Base-by-base conservation (phyloP, 2,888 invertebrate species). In the Argynnis bischoffii region DNA sequence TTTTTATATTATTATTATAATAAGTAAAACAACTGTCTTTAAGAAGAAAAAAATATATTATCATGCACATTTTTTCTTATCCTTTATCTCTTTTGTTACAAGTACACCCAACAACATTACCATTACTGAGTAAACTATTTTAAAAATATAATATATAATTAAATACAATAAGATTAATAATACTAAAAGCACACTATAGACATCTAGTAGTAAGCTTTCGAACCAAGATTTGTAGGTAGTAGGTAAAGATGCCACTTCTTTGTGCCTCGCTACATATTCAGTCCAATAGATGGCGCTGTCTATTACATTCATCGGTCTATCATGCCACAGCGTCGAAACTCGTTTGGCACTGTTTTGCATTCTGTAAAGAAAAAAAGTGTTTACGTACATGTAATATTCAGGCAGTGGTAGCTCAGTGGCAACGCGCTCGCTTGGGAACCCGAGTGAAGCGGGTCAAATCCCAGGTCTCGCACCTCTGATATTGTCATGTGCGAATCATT, bases 261-360 rank as follows among this genome's bases (percentile, higher is more conserved):
- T 86, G 74, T 94, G 89, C 55, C 93, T 88, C 5, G 93, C 93
- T 61, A 94, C 94, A 77, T 94, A 94, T 83, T 95, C 95, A 0
- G 94, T 92, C 95, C 95, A 95, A 79, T 93, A 95, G 78, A 94
- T 89, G 76, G 95, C 94, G 74, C 93, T 94, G 50, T 95, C 94
- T 81, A 94, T 81, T 1, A 94, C 93, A 3, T 92, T 83, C 73
- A 92, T 79, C 0, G 94, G 94, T 57, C 94, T 84, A 72, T 95
- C 94, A 69, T 88, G 89, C 89, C 93, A 94, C 18, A 90, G 78
- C 54, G 81, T 82, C 1, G 94, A 93, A 47, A 94, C 82, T 71
- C 82, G 87, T 78, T 89, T 85, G 0, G 93, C 93, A 65, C 85
- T 87, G 79, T 86, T 67, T 74, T 87, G 87, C 82, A 87, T 84